Evolutionary conservation across 2,797 vertebrate genomes (phyloP).

Genomic region (Pyrocephalus nanus): DNA sequence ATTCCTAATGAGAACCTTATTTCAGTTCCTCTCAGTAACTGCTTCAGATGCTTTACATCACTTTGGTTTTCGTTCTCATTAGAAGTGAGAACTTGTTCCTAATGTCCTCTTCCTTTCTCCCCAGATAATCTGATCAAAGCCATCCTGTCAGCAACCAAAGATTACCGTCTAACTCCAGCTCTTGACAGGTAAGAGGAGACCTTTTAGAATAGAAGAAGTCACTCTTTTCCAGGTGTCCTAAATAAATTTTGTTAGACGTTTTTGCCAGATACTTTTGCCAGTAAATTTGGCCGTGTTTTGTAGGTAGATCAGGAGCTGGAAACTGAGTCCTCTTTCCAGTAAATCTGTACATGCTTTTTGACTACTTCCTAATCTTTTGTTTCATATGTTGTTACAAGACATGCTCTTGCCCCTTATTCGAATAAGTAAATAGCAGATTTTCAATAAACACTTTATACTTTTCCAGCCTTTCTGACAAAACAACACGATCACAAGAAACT

Average conservation of each 20-base stretch:
- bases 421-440: not conserved
- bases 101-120: conserved; percentile 55
- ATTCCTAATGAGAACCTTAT: not conserved
- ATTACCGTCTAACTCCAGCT: conserved; percentile 81
- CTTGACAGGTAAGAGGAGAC: conserved; percentile 78
- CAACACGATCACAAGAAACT: not conserved
- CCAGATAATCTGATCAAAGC: conserved; percentile 84
- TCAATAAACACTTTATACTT: not conserved
- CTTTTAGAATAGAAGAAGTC: not conserved
- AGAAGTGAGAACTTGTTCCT: not conserved
- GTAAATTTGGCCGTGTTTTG: not conserved
- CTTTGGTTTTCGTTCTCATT: not conserved
- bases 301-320: not conserved
- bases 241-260: not conserved
- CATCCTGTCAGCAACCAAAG: conserved; percentile 84
- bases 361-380: conserved; percentile 4
- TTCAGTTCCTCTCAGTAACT: not conserved
- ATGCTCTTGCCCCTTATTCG: not conserved
- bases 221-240: not conserved
- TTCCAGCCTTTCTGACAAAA: not conserved
- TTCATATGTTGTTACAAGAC: not conserved
- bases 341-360: not conserved
- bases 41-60: not conserved
- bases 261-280: conserved; percentile 4
- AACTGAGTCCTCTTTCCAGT: not conserved